A percentile compares a stretch with the other conserved stretches of the same genome.
phyloP scores from a whole-genome alignment of 2,797 vertebrate genomes.

The Anniella stebbinsi region DNA sequence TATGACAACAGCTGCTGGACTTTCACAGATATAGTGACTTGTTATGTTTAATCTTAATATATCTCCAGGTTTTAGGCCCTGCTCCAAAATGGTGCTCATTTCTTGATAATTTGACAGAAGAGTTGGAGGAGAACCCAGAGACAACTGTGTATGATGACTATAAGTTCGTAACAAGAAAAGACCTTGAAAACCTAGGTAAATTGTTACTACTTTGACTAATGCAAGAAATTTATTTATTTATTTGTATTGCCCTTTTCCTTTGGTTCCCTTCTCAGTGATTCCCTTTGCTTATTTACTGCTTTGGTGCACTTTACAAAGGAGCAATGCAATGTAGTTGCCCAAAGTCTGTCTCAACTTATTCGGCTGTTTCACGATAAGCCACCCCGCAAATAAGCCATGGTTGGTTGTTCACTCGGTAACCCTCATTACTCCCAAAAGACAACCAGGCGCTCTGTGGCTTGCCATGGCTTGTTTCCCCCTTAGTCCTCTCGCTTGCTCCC shows the following conservation, averaged over 20 bases:
- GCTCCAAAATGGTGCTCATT: slow-evolving; percentile 98
- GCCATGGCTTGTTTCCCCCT: too few species aligned
- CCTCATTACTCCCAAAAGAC: too few species aligned
- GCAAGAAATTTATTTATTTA: not conserved
- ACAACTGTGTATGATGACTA: slow-evolving; percentile 97
- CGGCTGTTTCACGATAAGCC: not conserved
- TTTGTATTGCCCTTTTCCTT: not conserved
- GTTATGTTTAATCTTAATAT: not conserved
- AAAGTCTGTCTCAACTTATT: not conserved
- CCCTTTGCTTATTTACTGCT: rapidly evolving
- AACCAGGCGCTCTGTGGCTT: too few species aligned
- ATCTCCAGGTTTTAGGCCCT: slow-evolving; percentile 90
- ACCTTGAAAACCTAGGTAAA: slow-evolving; percentile 96
- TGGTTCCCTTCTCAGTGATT: slow-evolving; percentile 16
- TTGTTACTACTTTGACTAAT: not conserved
- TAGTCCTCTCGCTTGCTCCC: too few species aligned
- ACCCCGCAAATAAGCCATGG: too few species aligned
- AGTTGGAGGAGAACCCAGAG: slow-evolving; percentile 97
- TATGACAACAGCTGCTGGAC: not conserved
- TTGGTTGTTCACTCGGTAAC: too few species aligned
- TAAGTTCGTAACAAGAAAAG: slow-evolving; percentile 96
- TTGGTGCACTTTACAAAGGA: not conserved
- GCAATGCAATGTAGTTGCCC: slow-evolving; percentile 17
- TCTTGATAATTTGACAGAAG: slow-evolving; percentile 95
- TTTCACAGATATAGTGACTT: not conserved